Percentiles rank a stretch among this genome's conserved stretches.
Evolutionary conservation across 2,797 vertebrate genomes (phyloP).

Genomic region (Eptatretus atami): DNA sequence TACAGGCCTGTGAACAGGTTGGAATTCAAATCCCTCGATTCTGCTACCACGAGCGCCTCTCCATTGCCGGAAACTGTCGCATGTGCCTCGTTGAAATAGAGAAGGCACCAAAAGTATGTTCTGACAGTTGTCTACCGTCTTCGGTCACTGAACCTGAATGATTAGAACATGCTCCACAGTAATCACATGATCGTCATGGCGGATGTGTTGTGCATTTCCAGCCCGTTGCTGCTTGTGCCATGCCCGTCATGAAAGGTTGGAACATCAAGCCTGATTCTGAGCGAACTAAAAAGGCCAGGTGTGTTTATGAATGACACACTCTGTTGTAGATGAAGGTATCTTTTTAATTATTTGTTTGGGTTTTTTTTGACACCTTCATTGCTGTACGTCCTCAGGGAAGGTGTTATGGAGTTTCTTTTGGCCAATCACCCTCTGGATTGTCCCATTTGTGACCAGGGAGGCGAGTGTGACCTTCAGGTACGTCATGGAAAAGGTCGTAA

Average conservation of each 20-base stretch:
- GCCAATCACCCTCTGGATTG: conserved; percentile 91
- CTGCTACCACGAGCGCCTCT: conserved; percentile 86
- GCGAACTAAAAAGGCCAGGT: conserved; percentile 89
- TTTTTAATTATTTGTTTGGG: too few species aligned
- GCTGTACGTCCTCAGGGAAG: conserved; percentile 33
- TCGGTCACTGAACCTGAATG: too few species aligned
- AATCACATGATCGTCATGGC: too few species aligned
- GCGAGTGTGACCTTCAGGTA: conserved; percentile 95
- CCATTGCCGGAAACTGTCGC: conserved; percentile 78
- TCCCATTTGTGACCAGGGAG: conserved; percentile 93
- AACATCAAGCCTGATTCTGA: conserved; percentile 92
- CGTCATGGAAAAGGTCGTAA: conserved; percentile 6
- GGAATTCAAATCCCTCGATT: conserved; percentile 85
- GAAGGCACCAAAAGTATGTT: conserved; percentile 32
- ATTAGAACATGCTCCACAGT: conserved; percentile 3
- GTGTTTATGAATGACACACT: not conserved
- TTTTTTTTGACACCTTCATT: not conserved
- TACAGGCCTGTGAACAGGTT: conserved; percentile 52
- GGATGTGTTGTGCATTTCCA: conserved; percentile 11
- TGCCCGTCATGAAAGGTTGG: conserved; percentile 99
- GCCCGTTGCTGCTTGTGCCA: conserved; percentile 90
- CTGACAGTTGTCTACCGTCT: too few species aligned
- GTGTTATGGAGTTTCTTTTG: conserved; percentile 88
- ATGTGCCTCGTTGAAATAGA: conserved; percentile 98
- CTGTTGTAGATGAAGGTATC: not conserved